Evolutionary conservation across 2,888 invertebrate genomes (phyloP), one percentile per base, ranked within the genome.

Genomic region (Lucinisca nassula): DNA sequence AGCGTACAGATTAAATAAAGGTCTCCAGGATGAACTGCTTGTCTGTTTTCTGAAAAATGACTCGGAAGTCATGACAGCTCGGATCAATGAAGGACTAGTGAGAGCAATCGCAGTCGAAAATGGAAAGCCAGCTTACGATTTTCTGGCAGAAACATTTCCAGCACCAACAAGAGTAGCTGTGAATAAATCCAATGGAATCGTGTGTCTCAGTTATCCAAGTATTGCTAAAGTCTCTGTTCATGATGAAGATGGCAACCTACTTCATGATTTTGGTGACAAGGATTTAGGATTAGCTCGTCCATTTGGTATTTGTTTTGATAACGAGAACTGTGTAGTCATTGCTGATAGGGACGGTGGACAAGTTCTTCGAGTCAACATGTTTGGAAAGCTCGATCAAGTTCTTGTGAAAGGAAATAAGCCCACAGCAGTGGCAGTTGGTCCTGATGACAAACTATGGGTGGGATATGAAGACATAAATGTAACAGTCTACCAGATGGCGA

Each of bases 391-490:
- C n/a, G 21, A 14, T n/a, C 55, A 55, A 55, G n/a, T n/a, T 4
- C n/a, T 55, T 4, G 12, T 55, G 8, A 21, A 17, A 21, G 55
- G 55, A n/a, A 55, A 55, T 21, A 8, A 21, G n/a, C 55, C 55
- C 8, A 55, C 55, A n/a, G 55, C 55, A 55, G n/a, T 55, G 17
- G 55, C 4, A 14, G 55, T 55, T n/a, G 55, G 21, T n/a, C 10
- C 12, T n/a, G 55, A 55, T 17, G 55, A 55, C 55, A 55, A 21
- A 21, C n/a, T 55, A 17, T 55, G 55, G 55, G 55, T 55, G 3
- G 55, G 55, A 55, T 55, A 55, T 55, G 55, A 55, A 55, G 55
- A 55, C n/a, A 55, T n/a, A 55, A n/a, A 55, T n/a, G 55, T 55
- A 3, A 55, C 55, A n/a, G 55, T 55, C 12, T 55, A n/a, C n/a